phyloP scores from a whole-genome alignment of 2,888 invertebrate genomes.

The Lacanobia oleracea region DNA sequence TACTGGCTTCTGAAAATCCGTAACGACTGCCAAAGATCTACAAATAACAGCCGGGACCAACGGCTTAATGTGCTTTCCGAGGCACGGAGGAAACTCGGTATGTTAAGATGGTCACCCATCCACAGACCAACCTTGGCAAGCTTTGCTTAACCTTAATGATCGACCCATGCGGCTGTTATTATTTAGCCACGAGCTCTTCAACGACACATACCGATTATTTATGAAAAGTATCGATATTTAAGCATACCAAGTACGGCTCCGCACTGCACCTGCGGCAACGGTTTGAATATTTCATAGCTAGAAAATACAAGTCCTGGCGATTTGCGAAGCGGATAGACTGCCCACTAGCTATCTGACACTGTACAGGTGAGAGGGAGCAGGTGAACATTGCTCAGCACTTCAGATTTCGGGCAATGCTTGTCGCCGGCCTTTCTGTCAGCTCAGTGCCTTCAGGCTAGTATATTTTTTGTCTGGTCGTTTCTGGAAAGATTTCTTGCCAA shows the following conservation, averaged over 20 bases:
- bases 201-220: neutral
- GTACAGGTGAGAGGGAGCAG: slow-evolving; percentile 33
- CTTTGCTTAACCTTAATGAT: too few relatives aligned
- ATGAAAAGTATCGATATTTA: neutral
- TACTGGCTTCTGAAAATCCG: too few relatives aligned
- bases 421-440: neutral
- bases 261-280: slow-evolving; percentile 46
- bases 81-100: too few relatives aligned
- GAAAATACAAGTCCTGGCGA: slow-evolving; percentile 57
- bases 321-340: slow-evolving; percentile 52
- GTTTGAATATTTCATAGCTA: slow-evolving; percentile 75
- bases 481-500: too few relatives aligned
- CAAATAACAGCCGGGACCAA: too few relatives aligned
- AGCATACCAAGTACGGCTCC: neutral
- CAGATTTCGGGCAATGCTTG: too few relatives aligned
- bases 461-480: neutral
- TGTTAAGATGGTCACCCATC: too few relatives aligned
- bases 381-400: slow-evolving; percentile 1
- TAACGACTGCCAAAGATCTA: too few relatives aligned
- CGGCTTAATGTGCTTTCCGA: too few relatives aligned
- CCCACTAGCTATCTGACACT: slow-evolving; percentile 32
- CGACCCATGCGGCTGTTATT: too few relatives aligned
- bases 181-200: too few relatives aligned
- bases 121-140: too few relatives aligned
- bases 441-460: neutral